A percentile compares a stretch with the other conserved stretches of the same genome.
These are phyloP conservation scores for Charaxes varanes DNA, from an alignment of 1,140 invertebrate species.

Conservation along the genomic window DNA sequence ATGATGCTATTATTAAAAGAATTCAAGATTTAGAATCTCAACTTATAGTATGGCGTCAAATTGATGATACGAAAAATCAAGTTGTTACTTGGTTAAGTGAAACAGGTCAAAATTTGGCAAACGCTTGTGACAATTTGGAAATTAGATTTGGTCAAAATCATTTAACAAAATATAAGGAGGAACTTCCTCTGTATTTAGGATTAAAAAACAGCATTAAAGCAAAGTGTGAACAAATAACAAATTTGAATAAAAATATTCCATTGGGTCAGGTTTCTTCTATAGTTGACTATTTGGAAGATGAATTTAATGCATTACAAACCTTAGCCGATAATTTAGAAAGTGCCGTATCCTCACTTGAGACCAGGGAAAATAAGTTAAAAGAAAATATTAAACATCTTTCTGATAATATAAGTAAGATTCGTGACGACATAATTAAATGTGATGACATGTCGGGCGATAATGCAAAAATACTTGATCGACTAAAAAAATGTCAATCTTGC, in stretches of 20 bases:
- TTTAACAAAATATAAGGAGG: constrained; percentile 89
- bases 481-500: constrained; percentile 83
- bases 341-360: constrained; percentile 80
- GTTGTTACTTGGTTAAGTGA: constrained; percentile 88
- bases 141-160: constrained; percentile 85
- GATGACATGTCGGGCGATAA: constrained; percentile 94
- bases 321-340: constrained; percentile 85
- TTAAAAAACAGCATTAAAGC: constrained; percentile 83
- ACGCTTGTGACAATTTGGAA: constrained; percentile 85
- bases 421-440: constrained; percentile 91
- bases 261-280: constrained; percentile 82
- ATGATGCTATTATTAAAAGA: constrained; percentile 80
- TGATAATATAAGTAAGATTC: constrained; percentile 82
- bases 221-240: constrained; percentile 87
- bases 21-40: constrained; percentile 90
- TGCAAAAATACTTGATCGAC: constrained; percentile 84
- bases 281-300: constrained; percentile 81
- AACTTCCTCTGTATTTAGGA: constrained; percentile 85
- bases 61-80: constrained; percentile 89
- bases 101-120: constrained; percentile 83
- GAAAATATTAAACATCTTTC: constrained; percentile 81
- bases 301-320: constrained; percentile 85
- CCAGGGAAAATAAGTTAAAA: constrained; percentile 83
- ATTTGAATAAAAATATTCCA: constrained; percentile 83
- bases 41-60: constrained; percentile 92